Conservation (phyloP, 2,797 vertebrate genomes). For the Ceyx erithaca region DNA sequence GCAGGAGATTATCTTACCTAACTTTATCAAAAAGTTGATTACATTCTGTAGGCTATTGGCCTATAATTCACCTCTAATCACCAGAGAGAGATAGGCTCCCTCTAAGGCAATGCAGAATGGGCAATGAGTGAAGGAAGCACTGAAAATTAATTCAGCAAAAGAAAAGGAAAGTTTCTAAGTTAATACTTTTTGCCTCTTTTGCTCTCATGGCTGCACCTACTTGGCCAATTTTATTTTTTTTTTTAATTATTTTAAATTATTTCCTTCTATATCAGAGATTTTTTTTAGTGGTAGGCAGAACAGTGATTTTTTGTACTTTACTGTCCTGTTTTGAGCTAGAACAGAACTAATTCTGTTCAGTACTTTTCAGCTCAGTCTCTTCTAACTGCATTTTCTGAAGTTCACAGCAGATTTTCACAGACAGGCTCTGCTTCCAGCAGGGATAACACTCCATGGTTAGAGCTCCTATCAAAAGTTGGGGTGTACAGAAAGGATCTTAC, state of each 20-base stretch:
- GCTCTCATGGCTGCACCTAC: accelerated
- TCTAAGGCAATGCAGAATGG: background rate
- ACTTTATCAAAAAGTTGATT: background rate
- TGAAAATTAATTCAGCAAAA: background rate
- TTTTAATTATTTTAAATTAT: background rate
- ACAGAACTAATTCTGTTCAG: too few relatives aligned
- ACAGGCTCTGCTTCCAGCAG: too few relatives aligned
- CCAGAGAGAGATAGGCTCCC: background rate
- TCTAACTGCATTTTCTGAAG: too few relatives aligned
- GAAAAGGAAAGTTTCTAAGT: background rate
- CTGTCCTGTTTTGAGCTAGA: too few relatives aligned
- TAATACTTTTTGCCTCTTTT: background rate
- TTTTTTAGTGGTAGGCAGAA: background rate
- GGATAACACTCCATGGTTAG: too few relatives aligned
- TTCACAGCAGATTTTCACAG: too few relatives aligned
- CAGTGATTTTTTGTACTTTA: background rate
- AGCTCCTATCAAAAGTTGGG: too few relatives aligned
- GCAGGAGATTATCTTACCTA: background rate
- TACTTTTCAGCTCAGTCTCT: too few relatives aligned
- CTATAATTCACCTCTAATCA: background rate
- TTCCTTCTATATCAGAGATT: background rate
- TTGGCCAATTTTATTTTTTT: background rate
- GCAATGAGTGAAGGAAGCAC: background rate
- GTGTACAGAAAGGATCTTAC: too few relatives aligned
- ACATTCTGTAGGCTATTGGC: background rate